Evolutionary conservation across 2,797 vertebrate genomes (phyloP), one percentile per base, ranked within the genome.

Genomic region (Cryptoblepharus egeriae): DNA sequence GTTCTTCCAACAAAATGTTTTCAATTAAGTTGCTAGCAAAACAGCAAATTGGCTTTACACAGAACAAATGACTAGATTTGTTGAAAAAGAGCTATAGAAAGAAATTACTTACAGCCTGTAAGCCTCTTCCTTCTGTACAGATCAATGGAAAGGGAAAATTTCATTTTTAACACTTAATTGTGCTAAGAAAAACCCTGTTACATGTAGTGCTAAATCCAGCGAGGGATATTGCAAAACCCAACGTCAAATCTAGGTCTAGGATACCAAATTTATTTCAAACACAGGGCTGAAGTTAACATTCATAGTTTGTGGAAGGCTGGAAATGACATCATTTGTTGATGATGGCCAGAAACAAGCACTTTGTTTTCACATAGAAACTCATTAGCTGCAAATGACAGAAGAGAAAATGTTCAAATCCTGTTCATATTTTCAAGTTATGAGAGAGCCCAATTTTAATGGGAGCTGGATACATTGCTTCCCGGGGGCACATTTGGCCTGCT

Each of bases 11-110:
- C 58, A 58, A 49, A 32, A 37, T 79, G 42, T 52, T 83, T 77
- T 77, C 13, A 63, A 35, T 71, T 77, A 82, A 77, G 22, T 67
- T 49, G n/a, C 39, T 52, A 63, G 6, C 61, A 81, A 63, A 85
- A 76, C 68, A 72, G n/a, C 37, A 77, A n/a, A 45, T 58, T 77
- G 68, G 39, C 26, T 73, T 68, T 74, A 73, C n/a, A 74, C 24
- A 57, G 45, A 78, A 79, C 30, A 65, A 61, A 55, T 57, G 4
- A 55, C 28, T 24, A 52, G 20, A 28, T 67, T 74, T 67, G 42
- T 61, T 75, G 57, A 74, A 49, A 49, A 68, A 63, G 26, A 77
- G 32, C 55, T 73, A 71, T 11, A 72, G n/a, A 60, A 15, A 32
- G 9, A 58, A 42, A 32, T 64, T 65, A 11, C 15, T 61, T n/a